Conservation (phyloP, 2,797 vertebrate genomes). For the Glossophaga mutica region DNA sequence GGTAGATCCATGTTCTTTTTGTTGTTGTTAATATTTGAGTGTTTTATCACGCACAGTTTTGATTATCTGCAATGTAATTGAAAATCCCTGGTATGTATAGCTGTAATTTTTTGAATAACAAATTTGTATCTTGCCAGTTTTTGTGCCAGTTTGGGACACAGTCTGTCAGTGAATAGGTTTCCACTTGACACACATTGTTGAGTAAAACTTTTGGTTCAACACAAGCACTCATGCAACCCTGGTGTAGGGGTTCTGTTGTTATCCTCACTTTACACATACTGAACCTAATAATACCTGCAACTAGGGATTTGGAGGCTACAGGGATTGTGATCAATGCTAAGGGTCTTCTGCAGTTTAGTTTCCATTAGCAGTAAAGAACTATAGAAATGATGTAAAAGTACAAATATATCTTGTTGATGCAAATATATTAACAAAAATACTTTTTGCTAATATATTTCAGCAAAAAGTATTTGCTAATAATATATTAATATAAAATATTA, state of each 20-base stretch:
- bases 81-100: neutral
- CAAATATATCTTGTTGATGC: too few species aligned
- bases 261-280: neutral
- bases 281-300: neutral
- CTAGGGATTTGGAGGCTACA: neutral
- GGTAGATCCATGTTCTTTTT: neutral
- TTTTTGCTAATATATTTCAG: too few species aligned
- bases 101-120: conserved; percentile 5
- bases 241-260: neutral
- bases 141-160: neutral
- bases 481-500: neutral
- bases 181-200: neutral
- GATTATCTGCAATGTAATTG: neutral
- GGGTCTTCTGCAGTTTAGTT: neutral
- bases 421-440: too few species aligned
- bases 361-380: neutral
- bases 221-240: neutral
- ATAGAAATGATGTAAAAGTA: neutral
- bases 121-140: neutral
- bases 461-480: neutral
- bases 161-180: neutral
- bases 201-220: neutral
- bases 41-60: neutral
- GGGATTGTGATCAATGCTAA: neutral
- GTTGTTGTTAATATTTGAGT: neutral